Evolutionary conservation across 2,888 invertebrate species (phyloP), one percentile per base, ranked within the genome.

Genomic region (Drosophila niveifrons): DNA sequence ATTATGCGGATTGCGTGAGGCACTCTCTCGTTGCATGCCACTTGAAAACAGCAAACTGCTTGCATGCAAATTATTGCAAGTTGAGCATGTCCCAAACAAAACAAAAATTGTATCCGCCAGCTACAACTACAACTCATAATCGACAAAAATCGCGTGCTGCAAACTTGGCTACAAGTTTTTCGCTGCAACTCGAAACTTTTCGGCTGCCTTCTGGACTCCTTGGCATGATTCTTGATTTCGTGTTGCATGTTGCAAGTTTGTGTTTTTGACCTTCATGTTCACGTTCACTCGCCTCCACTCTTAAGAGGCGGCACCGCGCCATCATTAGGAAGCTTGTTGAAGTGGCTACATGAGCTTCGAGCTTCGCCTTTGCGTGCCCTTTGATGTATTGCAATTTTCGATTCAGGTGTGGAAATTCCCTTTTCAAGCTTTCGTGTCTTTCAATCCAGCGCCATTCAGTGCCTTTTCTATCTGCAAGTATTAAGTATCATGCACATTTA

Each of bases 51-150:
- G 61, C 28, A 57, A 57, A 55, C 34, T 23, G 46, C 55, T 87
- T 72, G 82, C 82, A 83, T 83, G 88, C 83, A 87, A 79, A 83
- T 87, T 83, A 83, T 88, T 83, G 80, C 76, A 48, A 76, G 73
- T 66, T 81, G 73, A 73, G 84, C 87, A 69, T 84, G 87, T 76
- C 65, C 69, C 68, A 43, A 66, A n/a, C n/a, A n/a, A 68, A 68
- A 59, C 3, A 23, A 23, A 68, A 68, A 55, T 66, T 66, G 65
- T 61, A 64, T 64, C 47, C 78, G 55, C 43, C 65, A 66, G 62
- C 68, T 67, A 65, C 74, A 73, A 56, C 57, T 23, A 50, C 80
- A 69, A 77, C 65, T 85, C 77, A 85, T 88, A 85, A 83, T 82
- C 88, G 85, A 66, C 74, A 53, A 68, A 48, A 50, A 65, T 82